These are phyloP conservation scores for Achatina immaculata DNA, from an alignment of 1,140 invertebrate genomes.

Conservation along the genomic window DNA sequence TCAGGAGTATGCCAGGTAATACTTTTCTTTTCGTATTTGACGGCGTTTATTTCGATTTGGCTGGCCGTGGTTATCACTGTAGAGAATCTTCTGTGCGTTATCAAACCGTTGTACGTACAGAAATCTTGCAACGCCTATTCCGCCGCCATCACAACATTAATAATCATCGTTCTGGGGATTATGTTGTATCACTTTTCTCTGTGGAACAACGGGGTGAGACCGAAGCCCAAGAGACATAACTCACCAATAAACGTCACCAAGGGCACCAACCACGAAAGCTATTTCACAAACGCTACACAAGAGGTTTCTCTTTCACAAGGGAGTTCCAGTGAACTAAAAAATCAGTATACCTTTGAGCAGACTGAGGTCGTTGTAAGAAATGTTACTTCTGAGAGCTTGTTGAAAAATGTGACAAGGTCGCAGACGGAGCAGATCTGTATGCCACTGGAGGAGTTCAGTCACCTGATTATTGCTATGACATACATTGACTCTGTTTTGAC, in stretches of 20 bases:
- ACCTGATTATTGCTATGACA: constrained; percentile 68
- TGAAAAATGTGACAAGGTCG: neutral
- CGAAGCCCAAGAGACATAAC: neutral
- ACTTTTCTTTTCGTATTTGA: constrained; percentile 56
- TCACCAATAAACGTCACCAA: too few relatives aligned
- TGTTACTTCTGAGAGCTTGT: neutral
- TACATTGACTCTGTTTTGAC: constrained; percentile 51
- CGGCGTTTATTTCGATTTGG: constrained; percentile 64
- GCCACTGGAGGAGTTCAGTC: constrained; percentile 9
- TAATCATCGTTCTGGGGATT: neutral
- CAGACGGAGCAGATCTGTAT: neutral
- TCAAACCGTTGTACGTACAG: constrained; percentile 48
- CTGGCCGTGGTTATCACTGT: constrained; percentile 51
- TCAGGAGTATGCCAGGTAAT: constrained; percentile 57
- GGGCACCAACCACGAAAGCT: too few relatives aligned
- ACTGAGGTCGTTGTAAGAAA: constrained; percentile 63
- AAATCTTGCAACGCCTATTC: constrained; percentile 25
- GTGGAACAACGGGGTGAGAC: constrained; percentile 29
- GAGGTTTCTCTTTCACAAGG: too few relatives aligned
- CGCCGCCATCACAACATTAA: constrained; percentile 7
- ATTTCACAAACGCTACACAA: too few relatives aligned
- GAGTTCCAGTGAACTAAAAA: too few relatives aligned
- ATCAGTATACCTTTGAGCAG: neutral
- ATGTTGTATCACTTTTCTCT: constrained; percentile 28
- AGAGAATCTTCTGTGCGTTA: constrained; percentile 54